Percentiles rank a stretch among this genome's conserved stretches.
phyloP scores from a whole-genome alignment of 2,113 vertebrate genomes.

The Oryzias javanicus region DNA sequence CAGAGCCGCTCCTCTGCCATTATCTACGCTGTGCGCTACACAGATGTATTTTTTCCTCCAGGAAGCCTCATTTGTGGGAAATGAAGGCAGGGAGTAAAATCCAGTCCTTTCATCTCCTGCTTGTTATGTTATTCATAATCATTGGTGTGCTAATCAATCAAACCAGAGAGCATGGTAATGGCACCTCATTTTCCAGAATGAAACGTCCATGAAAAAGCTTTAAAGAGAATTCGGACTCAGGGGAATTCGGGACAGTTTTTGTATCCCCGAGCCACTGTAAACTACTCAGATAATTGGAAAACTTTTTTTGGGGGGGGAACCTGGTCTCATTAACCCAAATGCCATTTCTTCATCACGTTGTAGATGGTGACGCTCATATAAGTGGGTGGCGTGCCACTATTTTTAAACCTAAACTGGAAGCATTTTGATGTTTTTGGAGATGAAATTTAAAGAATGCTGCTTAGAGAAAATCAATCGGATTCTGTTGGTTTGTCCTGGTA shows the following conservation, averaged over 20 bases:
- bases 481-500: too few species aligned
- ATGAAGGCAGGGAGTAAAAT: constrained; percentile 32
- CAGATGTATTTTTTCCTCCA: constrained; percentile 37
- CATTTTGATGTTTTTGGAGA: too few species aligned
- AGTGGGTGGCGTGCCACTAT: too few species aligned
- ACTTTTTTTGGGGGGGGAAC: background rate
- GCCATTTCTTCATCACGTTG: too few species aligned
- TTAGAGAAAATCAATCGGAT: too few species aligned
- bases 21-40: constrained; percentile 22
- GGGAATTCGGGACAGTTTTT: constrained; percentile 13
- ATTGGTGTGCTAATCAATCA: constrained; percentile 52
- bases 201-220: constrained; percentile 38
- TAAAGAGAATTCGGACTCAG: constrained; percentile 24
- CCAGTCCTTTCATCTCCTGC: constrained; percentile 54
- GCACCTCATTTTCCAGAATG: constrained; percentile 38
- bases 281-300: background rate
- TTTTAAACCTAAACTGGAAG: too few species aligned
- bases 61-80: constrained; percentile 45
- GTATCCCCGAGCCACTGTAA: constrained; percentile 10
- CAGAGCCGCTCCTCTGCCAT: constrained; percentile 15
- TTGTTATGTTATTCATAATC: constrained; percentile 59
- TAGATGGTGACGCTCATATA: too few species aligned
- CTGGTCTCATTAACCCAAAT: background rate
- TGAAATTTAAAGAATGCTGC: too few species aligned
- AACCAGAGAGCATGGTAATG: constrained; percentile 47